Percentiles rank a stretch among this genome's conserved stretches.
phyloP scores from a whole-genome alignment of 2,888 invertebrate species.

The Corythucha ciliata region DNA sequence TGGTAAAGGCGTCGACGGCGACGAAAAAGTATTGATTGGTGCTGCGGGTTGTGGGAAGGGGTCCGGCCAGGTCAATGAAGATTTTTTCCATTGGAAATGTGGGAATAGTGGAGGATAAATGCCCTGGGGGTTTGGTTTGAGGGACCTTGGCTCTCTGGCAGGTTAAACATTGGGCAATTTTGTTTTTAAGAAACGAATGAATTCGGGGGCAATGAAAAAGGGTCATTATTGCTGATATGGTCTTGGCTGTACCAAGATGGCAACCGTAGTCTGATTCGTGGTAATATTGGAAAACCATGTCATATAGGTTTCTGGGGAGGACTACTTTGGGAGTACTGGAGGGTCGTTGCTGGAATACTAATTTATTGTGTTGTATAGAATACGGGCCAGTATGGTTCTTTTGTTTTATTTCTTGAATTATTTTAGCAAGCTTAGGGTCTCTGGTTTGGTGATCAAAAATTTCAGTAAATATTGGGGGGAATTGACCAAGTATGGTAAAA shows the following conservation, averaged over 20 bases:
- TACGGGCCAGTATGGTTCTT: background rate
- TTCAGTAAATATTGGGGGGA: too few species aligned
- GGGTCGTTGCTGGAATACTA: background rate
- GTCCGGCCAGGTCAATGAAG: slow-evolving; percentile 7
- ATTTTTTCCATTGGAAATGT: background rate
- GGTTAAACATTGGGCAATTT: background rate
- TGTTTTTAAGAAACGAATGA: background rate
- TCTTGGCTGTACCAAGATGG: slow-evolving; percentile 1
- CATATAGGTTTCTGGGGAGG: background rate
- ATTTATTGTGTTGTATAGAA: background rate
- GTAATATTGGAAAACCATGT: slow-evolving; percentile 6
- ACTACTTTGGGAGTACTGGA: background rate
- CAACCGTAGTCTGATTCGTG: background rate
- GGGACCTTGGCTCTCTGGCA: background rate
- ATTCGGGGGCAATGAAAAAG: background rate
- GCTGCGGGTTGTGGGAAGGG: background rate
- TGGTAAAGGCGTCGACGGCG: slow-evolving; percentile 6
- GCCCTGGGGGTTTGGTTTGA: background rate
- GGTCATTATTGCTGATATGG: background rate
- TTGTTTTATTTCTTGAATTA: background rate
- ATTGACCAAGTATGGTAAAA: too few species aligned
- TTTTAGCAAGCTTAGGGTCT: background rate
- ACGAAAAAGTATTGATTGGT: slow-evolving; percentile 5
- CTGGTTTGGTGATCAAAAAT: slow-evolving; percentile 8
- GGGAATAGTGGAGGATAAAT: background rate